Evolutionary conservation across 2,113 vertebrate genomes (phyloP), one percentile per base, ranked within the genome.

Genomic region (Hippocampus mohnikei): DNA sequence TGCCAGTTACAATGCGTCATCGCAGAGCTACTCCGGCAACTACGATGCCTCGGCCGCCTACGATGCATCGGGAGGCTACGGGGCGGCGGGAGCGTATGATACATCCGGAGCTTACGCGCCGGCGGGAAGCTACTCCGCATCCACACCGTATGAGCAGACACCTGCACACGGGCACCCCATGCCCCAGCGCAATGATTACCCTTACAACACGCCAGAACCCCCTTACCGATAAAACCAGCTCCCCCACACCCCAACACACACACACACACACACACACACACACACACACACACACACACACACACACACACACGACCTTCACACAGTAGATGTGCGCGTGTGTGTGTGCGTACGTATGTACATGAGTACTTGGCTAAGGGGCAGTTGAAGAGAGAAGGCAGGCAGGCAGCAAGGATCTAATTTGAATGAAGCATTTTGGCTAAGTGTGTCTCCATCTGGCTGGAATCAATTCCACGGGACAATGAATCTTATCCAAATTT

Each of bases 61-160:
- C 76, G 85, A 79, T 25, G 50, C 87, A 23, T 84, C 89, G 33
- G 85, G 77, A 76, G 80, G 81, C 83, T 91, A 91, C 69, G 76
- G 78, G 67, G 70, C 89, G 69, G 61, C 85, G 2, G 84, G 83
- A 76, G 85, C 85, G 72, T 90, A 90, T 79, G 85, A 82, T 86
- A 83, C 92, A 78, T 77, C 90, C 0, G 89, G 86, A 85, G 83
- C 88, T 82, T 91, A 88, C 71, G 64, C 85, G 37, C 80, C 88
- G 75, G 72, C 84, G 59, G 89, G 81, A 89, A 85, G 71, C 89
- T 89, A 90, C 86, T 85, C 85, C 77, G 62, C 91, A 86, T 88
- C 91, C 84, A 92, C 91, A 92, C 88, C 90, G 92, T 93, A 93
- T 93, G 92, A 93, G 88, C 89, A 91, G 89, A 91, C 92, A 90